These are phyloP conservation scores for Venturia canescens DNA, from an alignment of 1,140 invertebrate species.

Conservation along the genomic window DNA sequence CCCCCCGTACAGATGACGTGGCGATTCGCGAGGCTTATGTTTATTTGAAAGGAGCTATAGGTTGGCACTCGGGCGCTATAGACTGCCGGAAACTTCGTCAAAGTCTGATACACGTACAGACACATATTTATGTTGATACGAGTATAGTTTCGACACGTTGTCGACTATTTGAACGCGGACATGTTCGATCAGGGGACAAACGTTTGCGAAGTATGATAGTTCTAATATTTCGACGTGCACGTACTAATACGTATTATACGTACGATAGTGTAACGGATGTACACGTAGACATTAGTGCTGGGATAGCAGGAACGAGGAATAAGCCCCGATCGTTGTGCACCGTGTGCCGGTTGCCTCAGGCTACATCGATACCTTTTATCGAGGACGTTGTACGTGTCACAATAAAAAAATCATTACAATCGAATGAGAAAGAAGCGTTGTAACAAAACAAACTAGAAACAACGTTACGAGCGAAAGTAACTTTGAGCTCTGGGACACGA, in stretches of 20 bases:
- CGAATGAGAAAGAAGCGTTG: background rate
- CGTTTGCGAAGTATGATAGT: background rate
- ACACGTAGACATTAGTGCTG: background rate
- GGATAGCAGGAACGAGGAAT: background rate
- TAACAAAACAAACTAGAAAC: background rate
- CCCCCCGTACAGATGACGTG: conserved; percentile 68
- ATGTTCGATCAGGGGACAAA: background rate
- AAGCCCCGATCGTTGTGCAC: background rate
- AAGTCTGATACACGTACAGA: background rate
- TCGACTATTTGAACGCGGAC: background rate
- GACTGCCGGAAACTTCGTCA: conserved; percentile 16
- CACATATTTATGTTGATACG: background rate
- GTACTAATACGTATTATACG: background rate
- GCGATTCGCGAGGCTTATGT: conserved; percentile 68
- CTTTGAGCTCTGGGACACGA: background rate
- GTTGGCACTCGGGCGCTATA: conserved; percentile 24
- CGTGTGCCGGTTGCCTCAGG: background rate
- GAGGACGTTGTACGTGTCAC: conserved; percentile 6
- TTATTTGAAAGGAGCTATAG: conserved; percentile 68
- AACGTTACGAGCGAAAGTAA: background rate
- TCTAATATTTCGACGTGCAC: background rate
- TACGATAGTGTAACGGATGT: too few relatives aligned
- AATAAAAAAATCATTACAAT: conserved; percentile 2
- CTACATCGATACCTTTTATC: background rate
- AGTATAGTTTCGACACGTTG: background rate